Base-by-base conservation (phyloP, 1,140 invertebrate species). In the Drosophila nikananu region DNA sequence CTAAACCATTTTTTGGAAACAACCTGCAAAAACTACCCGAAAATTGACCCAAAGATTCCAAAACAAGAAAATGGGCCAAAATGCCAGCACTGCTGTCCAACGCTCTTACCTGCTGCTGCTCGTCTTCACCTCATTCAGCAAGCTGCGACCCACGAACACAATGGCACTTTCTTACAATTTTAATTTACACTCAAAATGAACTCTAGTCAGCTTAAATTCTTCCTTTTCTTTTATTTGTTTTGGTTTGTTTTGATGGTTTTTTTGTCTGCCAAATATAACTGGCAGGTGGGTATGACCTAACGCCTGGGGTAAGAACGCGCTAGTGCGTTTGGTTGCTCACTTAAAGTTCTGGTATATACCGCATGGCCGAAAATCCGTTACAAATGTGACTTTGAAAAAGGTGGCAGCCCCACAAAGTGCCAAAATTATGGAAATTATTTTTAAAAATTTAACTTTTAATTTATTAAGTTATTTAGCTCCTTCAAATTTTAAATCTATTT, bases 41-140 rank as follows among this genome's bases (percentile, higher is more conserved):
- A 71, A 30, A 13, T 46, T 57, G 37, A 19, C 52, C 21, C 32
- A 44, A 10, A 49, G 37, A 59, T 77, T 58, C 51, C 62, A 44
- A 70, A 74, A 73, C 67, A 73, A 73, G 8, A 30, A 19, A 49
- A 37, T 15, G 19, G 32, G 72, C 54, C 62, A 46, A 65, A 77
- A 13, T 23, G 60, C 9, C 61, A 77, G 13, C 61, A 51, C 52
- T 42, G 32, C 23, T 73, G 21, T 23, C 27, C 30, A 30, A 12
- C 2, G 27, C 23, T 48, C 42, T 57, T 57, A 73, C 68, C 67
- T 60, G 35, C 41, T 60, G 35, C 41, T 37, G 67, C 21, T 60
- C 37, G 54, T 51, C 19, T 35, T 44, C 42, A 72, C 67, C 19
- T 73, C 70, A 72, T 59, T 72, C 19, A 60, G 35, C 66, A 49